Evolutionary conservation across 2,888 invertebrate species (phyloP), one percentile per base, ranked within the genome.

Genomic region (Campoplex capitator): DNA sequence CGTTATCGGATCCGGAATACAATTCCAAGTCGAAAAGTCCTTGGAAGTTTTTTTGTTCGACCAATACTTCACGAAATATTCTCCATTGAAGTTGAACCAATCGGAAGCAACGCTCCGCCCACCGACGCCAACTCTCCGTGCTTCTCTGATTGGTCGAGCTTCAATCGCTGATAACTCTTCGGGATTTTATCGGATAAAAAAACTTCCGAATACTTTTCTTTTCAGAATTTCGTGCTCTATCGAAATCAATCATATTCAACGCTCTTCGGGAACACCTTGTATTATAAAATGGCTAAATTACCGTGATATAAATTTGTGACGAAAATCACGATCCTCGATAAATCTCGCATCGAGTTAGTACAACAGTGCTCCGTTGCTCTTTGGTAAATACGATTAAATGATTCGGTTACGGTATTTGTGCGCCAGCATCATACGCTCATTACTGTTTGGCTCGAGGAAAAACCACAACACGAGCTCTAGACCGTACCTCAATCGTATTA

Each of bases 371-470:
- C 32, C n/a, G 42, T 11, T 28, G 56, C n/a, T 23, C 70, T 51
- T 35, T 28, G 32, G 76, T 85, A 73, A 85, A 82, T 82, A 67
- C 77, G 28, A 74, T 85, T 77, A 74, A 82, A 67, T 58, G 38
- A 58, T 77, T 85, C 76, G 73, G 77, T 82, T 77, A 74, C 38
- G 68, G 51, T 73, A 74, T 73, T 73, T 67, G 74, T 82, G 42
- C 8, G 35, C 35, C 65, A 18, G 56, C 58, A 67, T 45, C n/a
- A 11, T 35, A 38, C 56, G 58, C n/a, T 45, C 81, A 77, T 82
- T 77, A 68, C 62, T 77, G 77, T 82, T 82, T 48, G 62, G 68
- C 56, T 71, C 35, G 48, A 42, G 58, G 73, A 68, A 78, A 82
- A 78, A 73, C 74, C 58, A 23, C 76, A 80, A 32, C 45, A 16